Evolutionary conservation across 2,113 vertebrate species (phyloP), one percentile per base, ranked within the genome.

Genomic region (Patagioenas fasciata): DNA sequence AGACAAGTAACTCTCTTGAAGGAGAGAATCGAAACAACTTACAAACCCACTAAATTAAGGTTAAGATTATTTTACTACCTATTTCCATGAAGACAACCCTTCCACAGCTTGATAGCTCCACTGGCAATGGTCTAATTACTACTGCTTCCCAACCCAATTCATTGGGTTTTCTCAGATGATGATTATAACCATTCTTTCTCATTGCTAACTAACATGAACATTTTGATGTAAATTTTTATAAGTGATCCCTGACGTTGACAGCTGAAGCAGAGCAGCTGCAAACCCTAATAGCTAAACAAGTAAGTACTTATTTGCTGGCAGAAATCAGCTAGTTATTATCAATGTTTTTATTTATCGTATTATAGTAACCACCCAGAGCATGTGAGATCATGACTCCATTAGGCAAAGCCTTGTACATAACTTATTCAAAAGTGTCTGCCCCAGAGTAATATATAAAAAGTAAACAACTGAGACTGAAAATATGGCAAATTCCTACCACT

Each of bases 201-300:
- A 87, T 62, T 36, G 34, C 11, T 73, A 64, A 36, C 29, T 74
- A 66, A 88, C 89, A 92, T 25, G 8, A 91, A 56, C 86, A 92
- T 53, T 89, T 65, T 54, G n/a, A 29, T 57, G 25, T 69, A 65
- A 48, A 56, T 80, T 92, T 92, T 82, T 13, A 0, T 69, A 73
- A 75, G n/a, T 40, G 58, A 88, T 54, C 50, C 56, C 77, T 66
- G 64, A 66, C 40, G 44, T 0, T 44, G 60, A 81, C 69, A 88
- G 66, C 58, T 85, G 82, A 96, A 88, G 65, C 34, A 64, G 32
- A 90, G 82, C 79, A 91, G 79, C 67, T 94, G 75, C 66, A 89
- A 89, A 65, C 31, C 47, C 53, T 86, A 73, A 86, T 23, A 88
- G 32, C 36, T 66, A 80, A 48, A 24, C 62, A 81, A 1, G 1